Evolutionary conservation across 1,140 invertebrate species (phyloP).

Genomic region (Caenorhabditis latens): DNA sequence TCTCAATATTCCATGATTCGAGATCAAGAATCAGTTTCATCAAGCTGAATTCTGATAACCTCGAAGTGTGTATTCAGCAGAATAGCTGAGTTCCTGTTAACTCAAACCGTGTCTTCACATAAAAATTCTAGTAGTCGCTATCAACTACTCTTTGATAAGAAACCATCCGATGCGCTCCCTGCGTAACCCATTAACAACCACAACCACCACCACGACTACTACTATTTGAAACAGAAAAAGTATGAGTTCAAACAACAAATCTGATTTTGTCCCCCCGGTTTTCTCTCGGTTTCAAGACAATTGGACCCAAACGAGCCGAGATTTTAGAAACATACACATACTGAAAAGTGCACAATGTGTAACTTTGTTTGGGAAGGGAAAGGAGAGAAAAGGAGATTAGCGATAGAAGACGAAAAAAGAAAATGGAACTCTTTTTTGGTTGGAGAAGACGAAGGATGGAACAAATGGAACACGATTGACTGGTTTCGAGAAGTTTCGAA

Average conservation of each 20-base stretch:
- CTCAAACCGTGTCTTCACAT: too few relatives aligned
- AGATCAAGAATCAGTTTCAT: too few relatives aligned
- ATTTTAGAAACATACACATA: not conserved
- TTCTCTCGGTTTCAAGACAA: not conserved
- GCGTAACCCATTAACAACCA: too few relatives aligned
- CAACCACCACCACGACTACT: too few relatives aligned
- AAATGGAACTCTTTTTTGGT: not conserved
- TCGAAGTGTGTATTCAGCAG: too few relatives aligned
- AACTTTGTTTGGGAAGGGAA: not conserved
- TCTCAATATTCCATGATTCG: too few relatives aligned
- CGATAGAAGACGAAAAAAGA: not conserved
- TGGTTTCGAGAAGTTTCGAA: not conserved
- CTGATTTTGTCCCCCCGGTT: not conserved
- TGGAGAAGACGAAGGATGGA: not conserved
- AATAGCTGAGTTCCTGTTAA: too few relatives aligned
- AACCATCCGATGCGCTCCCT: too few relatives aligned
- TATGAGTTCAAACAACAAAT: not conserved
- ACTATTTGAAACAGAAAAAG: not conserved
- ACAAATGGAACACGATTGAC: slow-evolving; percentile 8
- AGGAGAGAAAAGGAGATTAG: slow-evolving; percentile 21
- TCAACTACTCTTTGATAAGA: too few relatives aligned
- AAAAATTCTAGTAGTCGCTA: too few relatives aligned
- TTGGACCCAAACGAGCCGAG: not conserved
- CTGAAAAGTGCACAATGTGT: slow-evolving; percentile 30
- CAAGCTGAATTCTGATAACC: too few relatives aligned